phyloP scores from a whole-genome alignment of 2,797 vertebrate genomes.

The Takifugu rubripes region DNA sequence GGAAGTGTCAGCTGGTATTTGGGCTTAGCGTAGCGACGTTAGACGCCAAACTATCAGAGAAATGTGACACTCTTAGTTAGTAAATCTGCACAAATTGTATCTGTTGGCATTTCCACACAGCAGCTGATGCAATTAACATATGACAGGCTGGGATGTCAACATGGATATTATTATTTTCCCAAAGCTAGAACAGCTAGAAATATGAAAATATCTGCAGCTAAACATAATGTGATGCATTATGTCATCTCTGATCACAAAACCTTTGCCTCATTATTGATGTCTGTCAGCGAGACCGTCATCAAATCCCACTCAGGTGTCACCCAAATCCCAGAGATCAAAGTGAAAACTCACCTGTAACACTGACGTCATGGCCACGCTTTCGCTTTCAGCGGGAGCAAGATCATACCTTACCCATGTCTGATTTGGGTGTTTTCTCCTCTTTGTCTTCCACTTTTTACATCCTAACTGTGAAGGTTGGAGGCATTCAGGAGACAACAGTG shows the following conservation, averaged over 20 bases:
- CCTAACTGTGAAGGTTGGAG: slow-evolving; percentile 36
- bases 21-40: slow-evolving; percentile 1
- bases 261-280: background rate
- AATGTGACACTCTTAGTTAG: background rate
- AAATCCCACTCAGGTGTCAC: slow-evolving; percentile 1
- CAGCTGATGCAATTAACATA: slow-evolving; percentile 30
- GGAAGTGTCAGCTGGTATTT: slow-evolving; percentile 17
- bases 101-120: slow-evolving; percentile 15
- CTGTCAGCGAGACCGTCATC: background rate
- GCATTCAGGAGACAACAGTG: slow-evolving; percentile 28
- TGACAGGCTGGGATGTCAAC: slow-evolving; percentile 12
- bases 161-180: slow-evolving; percentile 9
- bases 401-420: slow-evolving; percentile 31
- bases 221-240: background rate
- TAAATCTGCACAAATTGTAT: slow-evolving; percentile 8
- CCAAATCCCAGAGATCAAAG: slow-evolving; percentile 14
- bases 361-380: slow-evolving; percentile 31
- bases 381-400: slow-evolving; percentile 23
- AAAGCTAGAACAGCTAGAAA: background rate
- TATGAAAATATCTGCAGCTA: background rate
- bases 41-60: background rate
- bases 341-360: slow-evolving; percentile 10
- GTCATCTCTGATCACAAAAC: too few species aligned
- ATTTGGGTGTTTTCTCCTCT: slow-evolving; percentile 9
- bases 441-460: slow-evolving; percentile 16